A percentile compares a stretch with the other conserved stretches of the same genome.
Conservation (phyloP, 2,888 invertebrate species). For the Diplolepis rosae region DNA sequence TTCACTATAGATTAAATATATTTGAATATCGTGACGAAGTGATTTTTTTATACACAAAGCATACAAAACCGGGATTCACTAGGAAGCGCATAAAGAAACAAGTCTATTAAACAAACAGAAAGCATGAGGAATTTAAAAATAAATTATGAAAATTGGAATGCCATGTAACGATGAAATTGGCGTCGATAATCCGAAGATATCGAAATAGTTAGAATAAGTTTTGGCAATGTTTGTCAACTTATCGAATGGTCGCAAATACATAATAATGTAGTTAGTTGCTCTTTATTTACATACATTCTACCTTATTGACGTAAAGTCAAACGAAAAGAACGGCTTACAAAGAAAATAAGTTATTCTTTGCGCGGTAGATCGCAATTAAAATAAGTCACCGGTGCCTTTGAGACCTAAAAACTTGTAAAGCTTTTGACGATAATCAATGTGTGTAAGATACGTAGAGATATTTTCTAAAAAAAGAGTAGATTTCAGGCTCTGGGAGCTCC, state of each 20-base stretch:
- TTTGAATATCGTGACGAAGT: neutral
- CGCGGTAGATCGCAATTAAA: neutral
- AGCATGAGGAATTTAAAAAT: neutral
- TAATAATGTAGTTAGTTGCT: slow-evolving; percentile 5
- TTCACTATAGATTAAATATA: neutral
- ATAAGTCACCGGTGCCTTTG: slow-evolving; percentile 20
- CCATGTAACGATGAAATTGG: neutral
- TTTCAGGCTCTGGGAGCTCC: neutral
- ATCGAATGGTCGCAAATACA: neutral
- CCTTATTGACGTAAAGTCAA: neutral
- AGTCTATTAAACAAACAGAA: neutral
- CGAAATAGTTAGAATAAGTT: neutral
- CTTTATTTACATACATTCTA: slow-evolving; percentile 26
- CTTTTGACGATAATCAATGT: slow-evolving; percentile 38
- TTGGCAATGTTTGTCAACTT: neutral
- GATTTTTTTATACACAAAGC: no score
- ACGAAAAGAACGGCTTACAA: neutral
- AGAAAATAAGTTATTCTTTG: neutral
- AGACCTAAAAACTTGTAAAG: slow-evolving; percentile 1
- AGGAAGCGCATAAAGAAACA: neutral
- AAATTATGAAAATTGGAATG: neutral
- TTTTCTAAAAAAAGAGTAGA: slow-evolving; percentile 34
- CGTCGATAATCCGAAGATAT: neutral
- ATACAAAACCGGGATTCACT: neutral
- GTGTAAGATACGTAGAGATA: slow-evolving; percentile 62